Base-by-base conservation (phyloP, 2,888 invertebrate species). In the Drosophila melanosoma region DNA sequence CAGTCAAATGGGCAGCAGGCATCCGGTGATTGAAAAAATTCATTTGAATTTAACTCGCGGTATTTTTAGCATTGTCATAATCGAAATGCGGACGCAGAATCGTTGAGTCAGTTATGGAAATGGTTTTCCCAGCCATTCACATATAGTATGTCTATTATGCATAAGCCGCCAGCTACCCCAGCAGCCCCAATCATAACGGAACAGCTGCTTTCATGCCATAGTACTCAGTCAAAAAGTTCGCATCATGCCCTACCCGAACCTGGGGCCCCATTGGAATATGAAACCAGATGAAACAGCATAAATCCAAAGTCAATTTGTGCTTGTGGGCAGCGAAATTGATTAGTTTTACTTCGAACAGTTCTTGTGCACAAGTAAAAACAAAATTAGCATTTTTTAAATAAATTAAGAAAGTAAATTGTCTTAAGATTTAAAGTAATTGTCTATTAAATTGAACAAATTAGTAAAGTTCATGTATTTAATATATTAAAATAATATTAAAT, bases 11-110 rank as follows among this genome's bases (percentile, higher is more conserved):
- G 59, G 23, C 40, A 38, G 52, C 36, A 53, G 67, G 42, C 40
- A 38, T 56, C 36, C 53, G 65, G 42, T 84, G 85, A 84, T 84
- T 87, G 45, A 15, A 29, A 52, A 66, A 81, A 89, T 73, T 70
- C 78, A 83, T 78, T 76, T 79, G 78, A 71, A 73, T 81, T 83
- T 69, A 59, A 76, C 67, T 54, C 78, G 78, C 70, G 65, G 53
- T 76, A 81, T 79, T 87, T 89, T 87, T 87, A 81, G 85, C 89
- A 87, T 69, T 84, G 85, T 85, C 85, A 89, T 82, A 84, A 82
- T 74, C 87, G 85, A 79, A 80, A 68, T 67, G 69, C 56, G 54
- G 53, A 61, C 66, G 66, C 68, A 64, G 62, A 70, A 71, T 63
- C 54, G 73, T 78, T 74, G 76, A 78, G 79, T 78, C 78, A 79